Evolutionary conservation across 2,888 invertebrate genomes (phyloP).

Genomic region (Torymus tubicola): DNA sequence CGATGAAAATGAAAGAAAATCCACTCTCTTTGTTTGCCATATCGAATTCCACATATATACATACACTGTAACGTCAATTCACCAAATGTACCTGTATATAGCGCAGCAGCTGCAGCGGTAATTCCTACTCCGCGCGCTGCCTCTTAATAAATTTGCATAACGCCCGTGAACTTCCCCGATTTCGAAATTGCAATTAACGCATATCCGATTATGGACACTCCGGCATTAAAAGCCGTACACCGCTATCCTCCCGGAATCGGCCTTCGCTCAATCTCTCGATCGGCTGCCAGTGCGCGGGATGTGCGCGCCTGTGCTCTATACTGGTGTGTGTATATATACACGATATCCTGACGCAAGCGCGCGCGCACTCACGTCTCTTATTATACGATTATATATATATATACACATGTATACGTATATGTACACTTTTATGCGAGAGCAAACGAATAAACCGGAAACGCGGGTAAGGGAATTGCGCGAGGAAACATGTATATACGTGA

Average conservation of each 20-base stretch:
- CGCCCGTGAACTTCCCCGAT: conserved; percentile 44
- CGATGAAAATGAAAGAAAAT: too few relatives aligned
- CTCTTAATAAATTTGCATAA: conserved; percentile 52
- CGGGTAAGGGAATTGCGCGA: conserved; percentile 38
- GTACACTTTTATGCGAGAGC: background rate
- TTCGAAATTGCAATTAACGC: conserved; percentile 45
- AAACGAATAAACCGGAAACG: conserved; percentile 25
- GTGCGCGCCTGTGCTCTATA: too few relatives aligned
- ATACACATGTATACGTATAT: conserved; percentile 6
- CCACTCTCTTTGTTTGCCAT: too few relatives aligned
- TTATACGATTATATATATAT: too few relatives aligned
- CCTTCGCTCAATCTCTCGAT: conserved; percentile 29
- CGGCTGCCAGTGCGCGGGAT: background rate
- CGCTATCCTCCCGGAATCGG: conserved; percentile 13
- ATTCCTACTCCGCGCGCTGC: background rate
- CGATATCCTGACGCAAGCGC: conserved; percentile 10
- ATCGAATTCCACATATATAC: too few relatives aligned
- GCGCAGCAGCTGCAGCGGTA: background rate
- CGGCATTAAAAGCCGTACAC: conserved; percentile 12
- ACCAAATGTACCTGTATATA: too few relatives aligned
- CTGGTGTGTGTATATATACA: too few relatives aligned
- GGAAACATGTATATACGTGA: conserved; percentile 21
- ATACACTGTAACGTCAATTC: too few relatives aligned
- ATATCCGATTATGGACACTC: conserved; percentile 35
- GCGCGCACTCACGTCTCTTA: background rate